A percentile compares a stretch with the other conserved stretches of the same genome.
Evolutionary conservation across 1,140 invertebrate genomes (phyloP).

Genomic region (Trichonephila clavipes): DNA sequence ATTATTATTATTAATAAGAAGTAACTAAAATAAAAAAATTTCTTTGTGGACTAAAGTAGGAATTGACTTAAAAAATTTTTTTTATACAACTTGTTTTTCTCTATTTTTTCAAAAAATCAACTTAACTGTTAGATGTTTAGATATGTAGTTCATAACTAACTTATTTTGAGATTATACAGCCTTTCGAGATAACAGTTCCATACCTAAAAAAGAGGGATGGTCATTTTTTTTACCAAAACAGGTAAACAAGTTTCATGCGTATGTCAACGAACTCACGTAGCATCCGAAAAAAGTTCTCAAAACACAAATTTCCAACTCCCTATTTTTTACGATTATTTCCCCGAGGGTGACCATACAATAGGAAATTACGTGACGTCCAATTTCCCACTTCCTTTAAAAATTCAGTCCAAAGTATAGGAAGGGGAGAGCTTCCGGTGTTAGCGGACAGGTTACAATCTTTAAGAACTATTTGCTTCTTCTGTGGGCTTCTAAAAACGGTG

Average conservation of each 20-base stretch:
- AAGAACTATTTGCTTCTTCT: background rate
- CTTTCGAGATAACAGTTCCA: too few relatives aligned
- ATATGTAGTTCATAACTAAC: too few relatives aligned
- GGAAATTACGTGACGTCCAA: slow-evolving; percentile 13
- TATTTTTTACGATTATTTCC: background rate
- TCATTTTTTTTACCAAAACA: background rate
- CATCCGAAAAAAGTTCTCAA: background rate
- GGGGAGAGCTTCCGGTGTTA: slow-evolving; percentile 13
- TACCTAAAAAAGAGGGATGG: background rate
- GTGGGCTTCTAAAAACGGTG: background rate
- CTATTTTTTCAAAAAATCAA: too few relatives aligned
- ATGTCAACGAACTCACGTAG: background rate
- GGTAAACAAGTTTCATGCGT: background rate
- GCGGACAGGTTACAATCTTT: background rate
- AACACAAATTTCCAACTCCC: background rate
- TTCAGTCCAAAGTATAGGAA: background rate
- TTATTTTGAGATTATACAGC: too few relatives aligned
- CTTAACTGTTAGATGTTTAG: too few relatives aligned
- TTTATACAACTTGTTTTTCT: too few relatives aligned
- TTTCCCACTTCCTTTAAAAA: slow-evolving; percentile 48
- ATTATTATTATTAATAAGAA: too few relatives aligned
- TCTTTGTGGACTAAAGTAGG: too few relatives aligned
- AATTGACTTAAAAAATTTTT: too few relatives aligned
- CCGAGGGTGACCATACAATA: background rate
- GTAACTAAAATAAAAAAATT: too few relatives aligned